Conservation (phyloP, 2,888 invertebrate genomes). For the Frankliniella intonsa region DNA sequence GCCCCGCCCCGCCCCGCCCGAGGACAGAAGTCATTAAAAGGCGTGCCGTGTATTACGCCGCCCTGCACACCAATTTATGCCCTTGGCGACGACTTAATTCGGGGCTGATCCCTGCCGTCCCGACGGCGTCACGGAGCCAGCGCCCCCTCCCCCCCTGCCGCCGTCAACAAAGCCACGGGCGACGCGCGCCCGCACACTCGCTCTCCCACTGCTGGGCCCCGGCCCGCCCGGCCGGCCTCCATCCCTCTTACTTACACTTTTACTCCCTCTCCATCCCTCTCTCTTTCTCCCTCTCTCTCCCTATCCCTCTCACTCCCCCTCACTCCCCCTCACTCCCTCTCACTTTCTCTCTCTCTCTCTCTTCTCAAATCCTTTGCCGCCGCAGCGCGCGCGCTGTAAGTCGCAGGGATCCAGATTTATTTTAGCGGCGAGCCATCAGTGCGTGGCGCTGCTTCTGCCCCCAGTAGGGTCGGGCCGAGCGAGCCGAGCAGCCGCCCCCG, state of each 20-base stretch:
- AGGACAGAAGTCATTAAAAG: background rate
- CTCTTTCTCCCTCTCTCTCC: background rate
- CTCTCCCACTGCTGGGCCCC: background rate
- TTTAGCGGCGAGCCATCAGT: slow-evolving; percentile 5
- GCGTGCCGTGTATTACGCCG: background rate
- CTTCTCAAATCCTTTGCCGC: background rate
- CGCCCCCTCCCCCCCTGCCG: background rate
- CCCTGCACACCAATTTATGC: slow-evolving; percentile 7
- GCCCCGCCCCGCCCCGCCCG: background rate
- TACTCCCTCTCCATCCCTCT: background rate
- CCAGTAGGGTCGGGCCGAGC: too few relatives aligned
- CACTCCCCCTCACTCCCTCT: background rate
- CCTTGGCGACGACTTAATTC: slow-evolving; percentile 14
- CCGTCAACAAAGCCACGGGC: background rate
- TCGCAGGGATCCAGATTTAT: slow-evolving; percentile 15
- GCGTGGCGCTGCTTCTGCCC: background rate
- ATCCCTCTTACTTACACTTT: background rate
- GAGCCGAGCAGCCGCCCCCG: too few relatives aligned
- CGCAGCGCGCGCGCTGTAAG: background rate
- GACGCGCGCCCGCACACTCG: background rate
- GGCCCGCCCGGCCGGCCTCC: background rate
- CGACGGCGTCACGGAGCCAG: background rate
- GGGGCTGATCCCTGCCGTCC: background rate
- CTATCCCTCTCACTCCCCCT: background rate
- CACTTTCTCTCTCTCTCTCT: background rate